phyloP scores from a whole-genome alignment of 2,888 invertebrate genomes.

The Phragmatobia fuliginosa region DNA sequence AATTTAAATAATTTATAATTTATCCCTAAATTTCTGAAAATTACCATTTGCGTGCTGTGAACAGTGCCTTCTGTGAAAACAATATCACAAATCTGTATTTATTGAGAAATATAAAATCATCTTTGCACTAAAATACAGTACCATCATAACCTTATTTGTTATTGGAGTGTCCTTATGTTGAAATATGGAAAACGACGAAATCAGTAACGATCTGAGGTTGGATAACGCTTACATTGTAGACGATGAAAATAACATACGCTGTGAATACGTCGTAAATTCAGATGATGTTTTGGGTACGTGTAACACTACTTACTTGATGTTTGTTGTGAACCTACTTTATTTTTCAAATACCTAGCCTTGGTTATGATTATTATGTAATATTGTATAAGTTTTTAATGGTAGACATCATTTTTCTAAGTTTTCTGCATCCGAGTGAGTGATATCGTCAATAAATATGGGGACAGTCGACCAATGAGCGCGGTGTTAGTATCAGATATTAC shows the following conservation, averaged over 20 bases:
- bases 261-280: slow-evolving; percentile 75
- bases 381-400: neutral
- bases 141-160: slow-evolving; percentile 16
- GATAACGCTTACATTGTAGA: slow-evolving; percentile 79
- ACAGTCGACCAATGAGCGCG: neutral
- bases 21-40: neutral
- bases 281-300: slow-evolving; percentile 80
- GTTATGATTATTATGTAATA: neutral
- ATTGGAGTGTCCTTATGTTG: slow-evolving; percentile 27
- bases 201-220: slow-evolving; percentile 86
- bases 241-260: slow-evolving; percentile 69
- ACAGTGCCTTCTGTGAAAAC: neutral
- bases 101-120: neutral
- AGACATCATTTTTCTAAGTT: neutral
- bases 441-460: no score
- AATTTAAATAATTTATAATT: neutral
- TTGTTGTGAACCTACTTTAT: neutral
- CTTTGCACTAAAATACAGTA: neutral
- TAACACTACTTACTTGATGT: neutral
- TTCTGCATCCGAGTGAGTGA: neutral
- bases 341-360: neutral
- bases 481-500: neutral
- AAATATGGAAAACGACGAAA: slow-evolving; percentile 87
- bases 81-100: neutral
- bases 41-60: neutral